Conservation (phyloP, 2,797 vertebrate species). For the Petrocephalus sullivani region DNA sequence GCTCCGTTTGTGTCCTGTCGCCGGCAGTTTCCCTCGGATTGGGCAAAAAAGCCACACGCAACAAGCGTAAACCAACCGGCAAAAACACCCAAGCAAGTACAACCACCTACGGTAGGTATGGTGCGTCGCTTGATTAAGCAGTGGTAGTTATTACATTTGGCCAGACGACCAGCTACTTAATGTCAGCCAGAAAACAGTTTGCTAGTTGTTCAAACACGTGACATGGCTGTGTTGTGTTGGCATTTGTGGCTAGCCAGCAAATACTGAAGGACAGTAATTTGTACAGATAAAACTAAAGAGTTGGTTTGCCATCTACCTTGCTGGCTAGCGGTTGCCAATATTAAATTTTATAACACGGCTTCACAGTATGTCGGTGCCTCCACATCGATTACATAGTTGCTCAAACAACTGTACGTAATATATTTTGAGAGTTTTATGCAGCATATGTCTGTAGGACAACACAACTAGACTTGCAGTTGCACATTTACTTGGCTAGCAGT, state of each 20-base stretch:
- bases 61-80: neutral
- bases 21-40: neutral
- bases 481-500: neutral
- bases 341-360: neutral
- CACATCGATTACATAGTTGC: neutral
- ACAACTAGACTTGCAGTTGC: no score
- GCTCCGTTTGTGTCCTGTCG: neutral
- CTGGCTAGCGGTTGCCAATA: neutral
- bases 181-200: neutral
- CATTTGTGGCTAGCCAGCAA: neutral
- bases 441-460: neutral
- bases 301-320: neutral
- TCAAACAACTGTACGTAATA: neutral
- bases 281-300: neutral
- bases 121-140: neutral
- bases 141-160: neutral
- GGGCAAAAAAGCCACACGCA: neutral
- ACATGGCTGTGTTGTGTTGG: neutral
- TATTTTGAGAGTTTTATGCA: neutral
- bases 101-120: neutral
- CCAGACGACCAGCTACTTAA: neutral
- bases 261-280: neutral
- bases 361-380: neutral
- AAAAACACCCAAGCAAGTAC: neutral
- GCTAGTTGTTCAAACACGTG: no score